Conservation (phyloP, 37 sponge, comb jelly and placozoan genomes). For the Corticium candelabrum region DNA sequence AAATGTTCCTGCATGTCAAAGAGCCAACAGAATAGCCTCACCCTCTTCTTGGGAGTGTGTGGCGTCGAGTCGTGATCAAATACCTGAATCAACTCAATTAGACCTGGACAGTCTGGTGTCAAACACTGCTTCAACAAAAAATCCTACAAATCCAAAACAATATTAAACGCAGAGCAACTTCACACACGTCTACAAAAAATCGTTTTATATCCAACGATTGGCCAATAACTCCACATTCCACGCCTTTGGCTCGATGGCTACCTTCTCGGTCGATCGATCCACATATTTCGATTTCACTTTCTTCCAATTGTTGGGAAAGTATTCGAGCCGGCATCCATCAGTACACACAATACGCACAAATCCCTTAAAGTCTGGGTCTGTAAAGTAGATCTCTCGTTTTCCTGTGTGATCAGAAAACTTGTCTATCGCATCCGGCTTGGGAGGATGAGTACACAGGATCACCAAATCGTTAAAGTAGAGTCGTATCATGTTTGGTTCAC, state of each 20-base stretch:
- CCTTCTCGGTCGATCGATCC: too few species aligned
- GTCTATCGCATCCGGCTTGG: neutral
- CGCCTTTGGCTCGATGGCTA: too few species aligned
- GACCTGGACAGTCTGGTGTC: neutral
- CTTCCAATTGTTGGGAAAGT: neutral
- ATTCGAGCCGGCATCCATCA: neutral
- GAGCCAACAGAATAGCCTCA: too few species aligned
- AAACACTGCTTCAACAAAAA: neutral
- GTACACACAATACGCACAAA: neutral
- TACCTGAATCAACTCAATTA: neutral
- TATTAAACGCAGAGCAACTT: too few species aligned
- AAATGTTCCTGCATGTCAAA: too few species aligned
- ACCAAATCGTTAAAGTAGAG: neutral
- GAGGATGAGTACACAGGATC: neutral
- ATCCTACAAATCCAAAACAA: too few species aligned
- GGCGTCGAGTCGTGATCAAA: neutral
- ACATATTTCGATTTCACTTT: neutral
- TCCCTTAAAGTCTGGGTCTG: constrained; percentile 5
- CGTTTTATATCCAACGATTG: too few species aligned
- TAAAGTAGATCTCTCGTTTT: neutral
- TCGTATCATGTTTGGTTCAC: neutral
- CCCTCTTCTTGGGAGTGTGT: too few species aligned
- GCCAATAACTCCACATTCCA: too few species aligned
- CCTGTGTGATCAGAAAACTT: neutral
- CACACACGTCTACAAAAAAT: too few species aligned